Conservation (phyloP, 2,113 vertebrate species). For the Illadopsis cleaveri region DNA sequence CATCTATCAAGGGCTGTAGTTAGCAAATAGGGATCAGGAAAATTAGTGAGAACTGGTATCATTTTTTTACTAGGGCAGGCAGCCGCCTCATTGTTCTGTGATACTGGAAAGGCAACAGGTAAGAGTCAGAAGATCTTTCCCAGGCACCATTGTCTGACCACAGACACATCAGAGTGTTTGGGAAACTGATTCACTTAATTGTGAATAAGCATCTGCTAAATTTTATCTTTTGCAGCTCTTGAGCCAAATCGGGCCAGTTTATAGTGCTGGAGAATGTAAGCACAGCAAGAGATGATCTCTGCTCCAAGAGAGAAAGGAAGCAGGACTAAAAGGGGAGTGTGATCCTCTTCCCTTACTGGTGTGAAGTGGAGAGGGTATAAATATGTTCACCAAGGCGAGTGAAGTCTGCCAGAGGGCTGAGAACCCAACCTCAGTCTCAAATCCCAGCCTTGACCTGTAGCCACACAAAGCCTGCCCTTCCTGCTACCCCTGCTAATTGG, state of each 20-base stretch:
- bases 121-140: not conserved
- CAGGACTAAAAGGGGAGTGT: not conserved
- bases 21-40: not conserved
- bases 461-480: conserved; percentile 27
- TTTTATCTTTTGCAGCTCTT: not conserved
- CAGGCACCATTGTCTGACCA: not conserved
- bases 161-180: not conserved
- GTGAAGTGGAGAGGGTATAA: not conserved
- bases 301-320: not conserved
- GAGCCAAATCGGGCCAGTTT: not conserved
- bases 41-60: not conserved
- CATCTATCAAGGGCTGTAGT: not conserved
- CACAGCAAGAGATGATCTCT: not conserved
- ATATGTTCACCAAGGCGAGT: not conserved
- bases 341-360: not conserved
- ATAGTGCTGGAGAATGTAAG: not conserved
- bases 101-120: not conserved
- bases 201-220: not conserved
- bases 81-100: not conserved
- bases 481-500: conserved; percentile 37
- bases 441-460: conserved; percentile 14
- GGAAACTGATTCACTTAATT: not conserved
- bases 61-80: not conserved
- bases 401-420: not conserved
- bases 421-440: conserved; percentile 13